Conservation (phyloP, 1,140 invertebrate species). For the Apis cerana region DNA sequence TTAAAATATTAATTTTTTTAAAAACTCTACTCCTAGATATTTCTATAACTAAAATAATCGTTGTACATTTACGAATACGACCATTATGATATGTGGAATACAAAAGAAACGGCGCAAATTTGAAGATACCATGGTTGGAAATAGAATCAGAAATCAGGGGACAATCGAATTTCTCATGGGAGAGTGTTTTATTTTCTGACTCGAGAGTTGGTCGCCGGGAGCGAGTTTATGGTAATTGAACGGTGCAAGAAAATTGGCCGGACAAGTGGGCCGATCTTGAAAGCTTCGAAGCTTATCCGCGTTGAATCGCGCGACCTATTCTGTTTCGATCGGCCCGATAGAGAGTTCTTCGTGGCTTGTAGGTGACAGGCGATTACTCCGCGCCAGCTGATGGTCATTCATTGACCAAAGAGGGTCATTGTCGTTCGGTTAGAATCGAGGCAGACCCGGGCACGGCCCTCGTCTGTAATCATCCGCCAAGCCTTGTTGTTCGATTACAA, state of each 20-base stretch:
- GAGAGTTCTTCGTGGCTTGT: conserved; percentile 55
- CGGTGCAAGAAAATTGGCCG: conserved; percentile 35
- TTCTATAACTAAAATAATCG: no score
- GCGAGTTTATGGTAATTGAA: conserved; percentile 13
- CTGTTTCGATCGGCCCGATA: conserved; percentile 28
- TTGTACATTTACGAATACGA: no score
- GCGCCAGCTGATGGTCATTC: conserved; percentile 54
- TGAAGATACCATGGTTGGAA: neutral
- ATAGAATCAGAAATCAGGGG: conserved; percentile 22
- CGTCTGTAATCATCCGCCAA: conserved; percentile 58
- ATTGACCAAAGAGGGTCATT: conserved; percentile 63
- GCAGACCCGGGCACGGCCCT: conserved; percentile 20
- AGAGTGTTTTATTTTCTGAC: conserved; percentile 23
- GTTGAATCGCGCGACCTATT: conserved; percentile 44
- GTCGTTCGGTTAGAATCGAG: conserved; percentile 58
- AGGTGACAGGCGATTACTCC: conserved; percentile 60
- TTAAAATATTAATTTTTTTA: no score
- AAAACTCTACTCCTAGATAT: no score
- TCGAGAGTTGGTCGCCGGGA: neutral
- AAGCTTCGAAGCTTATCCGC: conserved; percentile 8
- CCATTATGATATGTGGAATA: no score
- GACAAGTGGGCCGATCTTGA: conserved; percentile 31
- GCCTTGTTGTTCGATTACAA: conserved; percentile 53
- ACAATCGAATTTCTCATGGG: conserved; percentile 3
- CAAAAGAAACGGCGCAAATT: no score